Base-by-base conservation (phyloP, 2,797 vertebrate genomes). In the Ambastaia sidthimunki region DNA sequence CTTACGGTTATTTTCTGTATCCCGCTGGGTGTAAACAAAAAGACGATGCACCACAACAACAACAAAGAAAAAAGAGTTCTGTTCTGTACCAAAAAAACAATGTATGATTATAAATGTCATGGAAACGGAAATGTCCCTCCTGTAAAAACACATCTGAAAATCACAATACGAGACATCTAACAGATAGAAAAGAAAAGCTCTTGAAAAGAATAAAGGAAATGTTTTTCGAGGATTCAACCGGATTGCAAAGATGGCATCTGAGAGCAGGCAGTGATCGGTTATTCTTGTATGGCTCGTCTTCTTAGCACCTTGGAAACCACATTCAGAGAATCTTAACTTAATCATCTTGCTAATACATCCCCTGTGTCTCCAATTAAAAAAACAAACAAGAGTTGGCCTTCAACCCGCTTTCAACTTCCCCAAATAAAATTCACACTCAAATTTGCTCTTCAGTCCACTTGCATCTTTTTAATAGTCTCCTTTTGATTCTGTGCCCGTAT, bases 341-440 rank as follows among this genome's bases (percentile, higher is more conserved):
- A 54, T 73, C 47, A 44, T 54, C 31, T 21, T 37, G 11, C 55
- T 19, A 55, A 74, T 70, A 62, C 65, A 25, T 68, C 41, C 47
- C 41, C 52, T 67, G 52, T 54, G 37, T 2, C 19, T n/a, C 25
- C 41, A 80, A 67, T 80, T 80, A 83, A 80, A 63, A 62, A 52
- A 16, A 66, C 48, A 83, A 75, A 76, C 75, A 66, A 15, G 57
- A 50, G 15, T n/a, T 25, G 9, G 57, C 48, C 72, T 75, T 68
- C 34, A 66, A 28, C 41, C 60, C 28, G 41, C 65, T 34, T 62
- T 11, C 3, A 23, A 54, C 3, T 19, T 73, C 59, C 68, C 60
- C 15, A 69, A 55, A 78, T 52, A 71, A n/a, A 44, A 10, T 81
- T 23, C 37, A 41, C 37, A 41, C 37, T 9, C 5, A 41, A 41